Base-by-base conservation (phyloP, 2,888 invertebrate genomes). In the Camptogramma bilineatum region DNA sequence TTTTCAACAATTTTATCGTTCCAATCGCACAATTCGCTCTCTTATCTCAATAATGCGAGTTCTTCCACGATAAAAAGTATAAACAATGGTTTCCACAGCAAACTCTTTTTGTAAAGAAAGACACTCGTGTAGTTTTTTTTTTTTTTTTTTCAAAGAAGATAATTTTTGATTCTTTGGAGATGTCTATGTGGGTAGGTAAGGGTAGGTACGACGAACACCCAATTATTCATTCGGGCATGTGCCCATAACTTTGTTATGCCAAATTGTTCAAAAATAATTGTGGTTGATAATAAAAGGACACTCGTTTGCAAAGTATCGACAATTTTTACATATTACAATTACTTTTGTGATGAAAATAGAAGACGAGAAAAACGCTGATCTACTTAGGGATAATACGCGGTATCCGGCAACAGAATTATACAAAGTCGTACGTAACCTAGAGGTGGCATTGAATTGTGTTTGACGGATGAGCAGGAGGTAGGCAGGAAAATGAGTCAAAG, bases 21-120 rank as follows among this genome's bases (percentile, higher is more conserved):
- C 31, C 18, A 48, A 24, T 57, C 16, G 46, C 42, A 62, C 62
- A 57, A 58, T 60, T 57, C 54, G 58, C 28, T 39, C 50, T 55
- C 58, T 52, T 72, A 72, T 70, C 70, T 66, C 46, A n/a, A 48
- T 34, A 65, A 63, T 52, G 51, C 59, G 24, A 55, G 58, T 52
- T 53, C 55, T 50, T 62, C 52, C 48, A 62, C 31, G 68, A 68
- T 70, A 69, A 66, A 60, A 62, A 66, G 34, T 67, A 61, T 70
- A 69, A 70, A 72, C 67, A 74, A 72, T 67, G 66, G 59, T 70
- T 67, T 59, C 66, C 62, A 65, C 56, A 62, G 63, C 62, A 65
- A 54, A 57, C 62, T 67, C 21, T 68, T 65, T 64, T 72, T 62
- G 59, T 28, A 5, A 28, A 68, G 57, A 69, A 66, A 47, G 10